A percentile compares a stretch with the other conserved stretches of the same genome.
Evolutionary conservation across 2,797 vertebrate species (phyloP).

Genomic region (Anguilla pacifica): DNA sequence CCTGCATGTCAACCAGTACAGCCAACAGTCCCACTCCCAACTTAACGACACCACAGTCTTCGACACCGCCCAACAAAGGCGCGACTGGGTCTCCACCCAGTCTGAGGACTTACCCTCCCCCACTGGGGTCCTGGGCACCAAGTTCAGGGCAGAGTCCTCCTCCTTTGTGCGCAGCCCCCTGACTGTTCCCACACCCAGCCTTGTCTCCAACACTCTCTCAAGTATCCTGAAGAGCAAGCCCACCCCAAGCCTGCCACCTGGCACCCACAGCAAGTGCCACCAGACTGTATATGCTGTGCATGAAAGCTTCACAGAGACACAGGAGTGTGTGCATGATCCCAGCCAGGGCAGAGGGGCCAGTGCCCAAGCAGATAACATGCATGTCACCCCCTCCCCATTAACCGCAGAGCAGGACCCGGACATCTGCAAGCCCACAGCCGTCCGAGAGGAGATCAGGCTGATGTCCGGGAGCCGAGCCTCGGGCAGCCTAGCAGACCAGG

Average conservation of each 20-base stretch:
- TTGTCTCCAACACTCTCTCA: slow-evolving; percentile 60
- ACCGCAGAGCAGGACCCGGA: slow-evolving; percentile 71
- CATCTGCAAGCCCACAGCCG: slow-evolving; percentile 74
- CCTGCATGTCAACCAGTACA: slow-evolving; percentile 65
- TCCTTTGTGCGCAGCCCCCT: slow-evolving; percentile 66
- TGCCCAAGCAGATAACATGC: slow-evolving; percentile 69
- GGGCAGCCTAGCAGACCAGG: slow-evolving; percentile 75
- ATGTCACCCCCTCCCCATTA: slow-evolving; percentile 76
- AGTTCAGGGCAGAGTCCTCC: slow-evolving; percentile 67
- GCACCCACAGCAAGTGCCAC: slow-evolving; percentile 60
- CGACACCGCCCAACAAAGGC: slow-evolving; percentile 50
- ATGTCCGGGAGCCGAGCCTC: slow-evolving; percentile 72
- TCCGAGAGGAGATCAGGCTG: slow-evolving; percentile 82
- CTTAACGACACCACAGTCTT: slow-evolving; percentile 47
- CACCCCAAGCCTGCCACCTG: slow-evolving; percentile 43
- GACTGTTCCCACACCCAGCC: slow-evolving; percentile 59
- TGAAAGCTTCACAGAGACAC: slow-evolving; percentile 63
- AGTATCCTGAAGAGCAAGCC: slow-evolving; percentile 60
- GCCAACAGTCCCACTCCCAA: slow-evolving; percentile 66
- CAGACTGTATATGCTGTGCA: slow-evolving; percentile 65
- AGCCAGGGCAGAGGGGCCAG: slow-evolving; percentile 64
- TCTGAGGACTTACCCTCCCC: slow-evolving; percentile 61
- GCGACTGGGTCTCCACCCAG: slow-evolving; percentile 61
- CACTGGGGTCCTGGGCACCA: slow-evolving; percentile 53
- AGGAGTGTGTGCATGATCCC: slow-evolving; percentile 80